Evolutionary conservation across 2,113 vertebrate species (phyloP).

Genomic region (Tringa solitaria): DNA sequence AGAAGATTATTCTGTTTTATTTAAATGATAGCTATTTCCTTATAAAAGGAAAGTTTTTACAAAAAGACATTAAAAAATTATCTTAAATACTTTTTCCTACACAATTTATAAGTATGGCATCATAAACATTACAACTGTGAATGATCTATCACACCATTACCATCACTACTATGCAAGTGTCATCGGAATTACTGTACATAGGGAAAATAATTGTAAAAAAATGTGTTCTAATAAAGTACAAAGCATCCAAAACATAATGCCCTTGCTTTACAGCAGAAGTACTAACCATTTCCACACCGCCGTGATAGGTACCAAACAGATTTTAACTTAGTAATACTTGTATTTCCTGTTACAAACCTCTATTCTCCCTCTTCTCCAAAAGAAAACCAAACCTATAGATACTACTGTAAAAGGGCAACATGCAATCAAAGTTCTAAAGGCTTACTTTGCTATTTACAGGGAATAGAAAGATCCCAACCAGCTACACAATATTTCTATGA

Average conservation of each 20-base stretch:
- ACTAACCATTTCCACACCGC: conserved; percentile 18
- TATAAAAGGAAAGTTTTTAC: conserved; percentile 59
- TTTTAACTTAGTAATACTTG: conserved; percentile 19
- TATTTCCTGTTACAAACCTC: conserved; percentile 13
- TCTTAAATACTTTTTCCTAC: conserved; percentile 64
- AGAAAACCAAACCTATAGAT: conserved; percentile 54
- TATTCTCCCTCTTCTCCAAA: conserved; percentile 6
- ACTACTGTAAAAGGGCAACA: conserved; percentile 3
- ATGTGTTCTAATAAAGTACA: background rate
- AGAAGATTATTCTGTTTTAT: conserved; percentile 58
- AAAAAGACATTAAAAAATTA: conserved; percentile 73
- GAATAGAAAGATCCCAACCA: background rate
- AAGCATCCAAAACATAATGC: background rate
- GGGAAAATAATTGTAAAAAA: conserved; percentile 19
- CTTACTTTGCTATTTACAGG: conserved; percentile 7
- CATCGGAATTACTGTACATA: conserved; percentile 28
- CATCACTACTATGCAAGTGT: conserved; percentile 11
- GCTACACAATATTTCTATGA: background rate
- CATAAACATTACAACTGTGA: background rate
- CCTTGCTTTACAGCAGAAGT: conserved; percentile 16
- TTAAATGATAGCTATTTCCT: conserved; percentile 71
- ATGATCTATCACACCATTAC: background rate
- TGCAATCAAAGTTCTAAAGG: background rate
- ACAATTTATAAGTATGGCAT: background rate
- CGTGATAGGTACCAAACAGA: background rate